A percentile compares a stretch with the other conserved stretches of the same genome.
Evolutionary conservation across 2,113 vertebrate species (phyloP).

Genomic region (Pelvicachromis taeniatus): DNA sequence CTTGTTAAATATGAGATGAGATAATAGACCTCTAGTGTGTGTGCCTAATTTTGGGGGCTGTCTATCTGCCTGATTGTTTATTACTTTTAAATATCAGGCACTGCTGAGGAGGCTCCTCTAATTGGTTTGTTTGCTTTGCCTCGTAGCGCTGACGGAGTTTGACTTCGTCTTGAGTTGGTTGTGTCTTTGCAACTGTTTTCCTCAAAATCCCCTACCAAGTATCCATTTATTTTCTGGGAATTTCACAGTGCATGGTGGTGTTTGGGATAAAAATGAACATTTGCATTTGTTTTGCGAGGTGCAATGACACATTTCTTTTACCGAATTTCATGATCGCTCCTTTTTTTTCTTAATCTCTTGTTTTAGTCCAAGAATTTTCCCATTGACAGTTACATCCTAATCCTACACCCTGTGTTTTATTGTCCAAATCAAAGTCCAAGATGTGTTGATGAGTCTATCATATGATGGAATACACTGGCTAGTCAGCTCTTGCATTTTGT

Average conservation of each 20-base stretch:
- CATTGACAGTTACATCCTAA: background rate
- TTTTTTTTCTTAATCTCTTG: background rate
- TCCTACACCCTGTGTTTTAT: conserved; percentile 17
- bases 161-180: conserved; percentile 19
- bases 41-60: conserved; percentile 61
- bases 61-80: conserved; percentile 62
- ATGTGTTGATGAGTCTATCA: conserved; percentile 15
- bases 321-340: background rate
- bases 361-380: background rate
- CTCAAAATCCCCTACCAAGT: background rate
- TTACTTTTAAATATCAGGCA: conserved; percentile 49
- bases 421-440: background rate
- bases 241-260: background rate
- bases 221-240: background rate
- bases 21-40: conserved; percentile 65
- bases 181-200: background rate
- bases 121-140: conserved; percentile 53
- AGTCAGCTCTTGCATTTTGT: background rate
- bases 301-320: background rate
- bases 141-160: conserved; percentile 25
- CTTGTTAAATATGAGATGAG: conserved; percentile 64
- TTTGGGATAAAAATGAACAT: background rate
- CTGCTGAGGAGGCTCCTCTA: conserved; percentile 31
- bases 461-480: background rate
- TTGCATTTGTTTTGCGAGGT: background rate